phyloP scores from a whole-genome alignment of 2,888 invertebrate genomes.

The Brachyptera putata region DNA sequence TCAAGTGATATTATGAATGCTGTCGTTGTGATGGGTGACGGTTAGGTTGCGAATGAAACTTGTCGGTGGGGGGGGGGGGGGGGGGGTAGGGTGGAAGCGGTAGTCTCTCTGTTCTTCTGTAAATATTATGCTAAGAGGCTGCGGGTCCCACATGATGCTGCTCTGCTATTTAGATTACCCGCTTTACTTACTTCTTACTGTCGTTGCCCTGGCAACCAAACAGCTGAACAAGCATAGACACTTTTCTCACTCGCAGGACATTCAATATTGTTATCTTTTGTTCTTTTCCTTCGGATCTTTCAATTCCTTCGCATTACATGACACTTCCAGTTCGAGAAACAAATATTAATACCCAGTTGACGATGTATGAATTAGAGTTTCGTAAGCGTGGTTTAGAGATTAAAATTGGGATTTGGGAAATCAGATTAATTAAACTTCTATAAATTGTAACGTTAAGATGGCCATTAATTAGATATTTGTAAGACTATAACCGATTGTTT shows the following conservation, averaged over 20 bases:
- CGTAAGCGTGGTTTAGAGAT: no score
- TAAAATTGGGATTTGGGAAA: no score
- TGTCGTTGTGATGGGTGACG: no score
- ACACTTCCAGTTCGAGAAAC: no score
- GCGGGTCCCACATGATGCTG: conserved; percentile 25
- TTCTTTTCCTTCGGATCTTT: not conserved
- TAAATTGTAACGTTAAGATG: no score
- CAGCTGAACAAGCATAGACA: conserved; percentile 26
- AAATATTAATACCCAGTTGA: no score
- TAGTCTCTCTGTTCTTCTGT: conserved; percentile 12
- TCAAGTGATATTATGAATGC: no score
- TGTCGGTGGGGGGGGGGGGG: not conserved
- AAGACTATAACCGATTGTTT: no score
- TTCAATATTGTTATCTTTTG: not conserved
- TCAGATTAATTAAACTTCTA: no score
- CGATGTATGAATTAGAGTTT: no score
- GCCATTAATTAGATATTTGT: no score
- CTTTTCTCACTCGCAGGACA: not conserved
- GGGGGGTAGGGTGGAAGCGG: not conserved
- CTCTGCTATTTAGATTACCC: conserved; percentile 22
- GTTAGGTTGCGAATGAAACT: no score
- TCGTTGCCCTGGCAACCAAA: not conserved
- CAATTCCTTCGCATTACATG: not conserved
- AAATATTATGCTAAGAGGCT: conserved; percentile 26
- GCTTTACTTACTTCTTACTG: not conserved